These are phyloP conservation scores for Ptilonorhynchus violaceus DNA, from an alignment of 2,113 vertebrate genomes.

Conservation along the genomic window DNA sequence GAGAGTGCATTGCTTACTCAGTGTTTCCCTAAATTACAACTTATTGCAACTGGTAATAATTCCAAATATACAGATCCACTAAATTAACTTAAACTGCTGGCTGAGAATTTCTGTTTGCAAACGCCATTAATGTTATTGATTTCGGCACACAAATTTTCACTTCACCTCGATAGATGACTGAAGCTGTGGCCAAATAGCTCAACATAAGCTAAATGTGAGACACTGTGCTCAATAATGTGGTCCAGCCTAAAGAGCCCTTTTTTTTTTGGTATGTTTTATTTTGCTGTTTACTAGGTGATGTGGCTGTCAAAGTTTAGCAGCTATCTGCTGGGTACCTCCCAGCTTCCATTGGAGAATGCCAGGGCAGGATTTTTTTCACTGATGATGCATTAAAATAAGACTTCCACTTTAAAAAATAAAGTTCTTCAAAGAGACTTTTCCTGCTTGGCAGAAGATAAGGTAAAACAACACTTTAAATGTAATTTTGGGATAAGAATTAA, in stretches of 20 bases:
- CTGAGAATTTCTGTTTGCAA: constrained; percentile 4
- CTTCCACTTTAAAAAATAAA: not conserved
- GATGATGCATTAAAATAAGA: not conserved
- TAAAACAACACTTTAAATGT: not conserved
- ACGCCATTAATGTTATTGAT: not conserved
- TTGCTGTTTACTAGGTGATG: not conserved
- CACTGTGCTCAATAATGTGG: not conserved
- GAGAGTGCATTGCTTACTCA: not conserved
- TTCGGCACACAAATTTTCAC: not conserved
- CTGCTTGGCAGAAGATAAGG: not conserved
- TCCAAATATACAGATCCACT: not conserved
- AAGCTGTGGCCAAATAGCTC: not conserved
- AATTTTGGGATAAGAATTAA: not conserved
- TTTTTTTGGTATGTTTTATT: not conserved
- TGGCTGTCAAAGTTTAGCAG: not conserved
- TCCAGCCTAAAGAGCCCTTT: not conserved
- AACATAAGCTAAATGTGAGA: not conserved
- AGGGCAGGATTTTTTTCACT: not conserved
- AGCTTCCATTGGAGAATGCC: not conserved
- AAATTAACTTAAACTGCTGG: not conserved
- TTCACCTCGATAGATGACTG: not conserved
- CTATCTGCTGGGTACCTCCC: not conserved
- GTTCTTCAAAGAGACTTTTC: not conserved
- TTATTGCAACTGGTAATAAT: not conserved
- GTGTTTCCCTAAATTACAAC: not conserved